Base-by-base conservation (phyloP, 2,888 invertebrate species). In the Oscheius myriophilus region DNA sequence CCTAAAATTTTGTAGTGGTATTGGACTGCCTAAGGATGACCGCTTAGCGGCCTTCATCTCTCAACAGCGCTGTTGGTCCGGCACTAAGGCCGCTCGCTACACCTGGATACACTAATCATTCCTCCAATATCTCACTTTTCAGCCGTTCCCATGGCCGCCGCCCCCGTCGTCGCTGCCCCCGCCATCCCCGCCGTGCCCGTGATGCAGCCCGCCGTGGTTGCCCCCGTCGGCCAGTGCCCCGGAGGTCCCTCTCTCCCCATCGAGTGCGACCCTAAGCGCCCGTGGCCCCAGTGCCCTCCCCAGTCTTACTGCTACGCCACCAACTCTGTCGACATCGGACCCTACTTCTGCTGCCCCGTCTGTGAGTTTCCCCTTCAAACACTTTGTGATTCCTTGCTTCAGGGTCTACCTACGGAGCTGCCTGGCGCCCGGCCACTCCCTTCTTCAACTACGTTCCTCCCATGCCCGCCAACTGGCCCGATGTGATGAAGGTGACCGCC, bases 401-500 rank as follows among this genome's bases (percentile, higher is more conserved):
- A 84, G 84, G 85, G 85, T 84, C 84, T 9, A 85, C 85, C 43
- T 84, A 85, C 72, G 85, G 85, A 69, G 83, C 85, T 42, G 80
- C 81, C 16, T 84, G 84, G 84, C 72, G 86, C 53, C 86, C 86
- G 61, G 82, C 84, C 42, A 79, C 84, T 21, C 86, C 86, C 64
- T 86, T 86, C 81, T 86, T 83, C 82, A 84, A 84, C 78, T 86
- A 86, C 78, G 84, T 84, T 21, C 86, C 86, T 39, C 86, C 86
- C 42, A 81, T 85, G 58, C 86, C 86, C 42, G 81, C 84, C 68
- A 86, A 86, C 78, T 86, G 86, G 86, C 83, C 81, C 33, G 72
- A 80, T 65, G 78, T 78, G 41, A 67, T 71, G 66, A 68, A 76
- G 64, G 71, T 80, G 69, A 78, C 80, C 69, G 81, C 81, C 63